Base-by-base conservation (phyloP, 2,797 vertebrate genomes). In the Morus bassanus region DNA sequence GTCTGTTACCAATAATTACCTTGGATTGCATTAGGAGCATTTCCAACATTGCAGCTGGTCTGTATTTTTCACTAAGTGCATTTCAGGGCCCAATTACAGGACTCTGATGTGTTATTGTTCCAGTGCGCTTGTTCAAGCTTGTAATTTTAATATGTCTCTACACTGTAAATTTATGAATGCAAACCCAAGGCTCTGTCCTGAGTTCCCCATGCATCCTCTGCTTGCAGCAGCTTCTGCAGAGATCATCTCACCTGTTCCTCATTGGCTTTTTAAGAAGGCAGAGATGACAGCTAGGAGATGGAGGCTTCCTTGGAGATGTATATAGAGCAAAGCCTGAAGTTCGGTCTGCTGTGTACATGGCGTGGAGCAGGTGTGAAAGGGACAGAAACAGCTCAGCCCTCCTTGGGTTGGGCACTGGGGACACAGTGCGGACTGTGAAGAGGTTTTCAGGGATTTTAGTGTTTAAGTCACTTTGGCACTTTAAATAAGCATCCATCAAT, bases 1-100 rank as follows among this genome's bases (percentile, higher is more conserved):
- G 94, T 97, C 91, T 97, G 96, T 96, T 96, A 93, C 96, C 91
- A 93, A 94, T 97, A 96, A 97, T 97, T 96, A 96, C 96, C 87
- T 93, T 93, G 95, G 92, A 95, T 96, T 96, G 96, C 96, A 96
- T 97, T 97, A 97, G 96, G 93, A 97, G 93, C 94, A 73, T 95
- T 97, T 97, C 96, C 96, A 97, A 56, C 93, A 37, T 93, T 95
- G 94, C 95, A 95, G 93, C 95, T 96, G 95, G 93, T 88, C 92
- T 87, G 84, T 93, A 81, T 94, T 94, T 92, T 92, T 89, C 93
- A 37, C 75, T 79, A 83, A 88, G 91, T 94, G 78, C 93, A 48
- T 96, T 96, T 96, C 93, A 91, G 95, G 85, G 95, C 89, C 93
- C 96, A 96, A 92, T 97, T 97, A 96, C 86, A 48, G 94, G 86